Evolutionary conservation across 1,140 invertebrate genomes (phyloP), one percentile per base, ranked within the genome.

Genomic region (Asbolus verrucosus): DNA sequence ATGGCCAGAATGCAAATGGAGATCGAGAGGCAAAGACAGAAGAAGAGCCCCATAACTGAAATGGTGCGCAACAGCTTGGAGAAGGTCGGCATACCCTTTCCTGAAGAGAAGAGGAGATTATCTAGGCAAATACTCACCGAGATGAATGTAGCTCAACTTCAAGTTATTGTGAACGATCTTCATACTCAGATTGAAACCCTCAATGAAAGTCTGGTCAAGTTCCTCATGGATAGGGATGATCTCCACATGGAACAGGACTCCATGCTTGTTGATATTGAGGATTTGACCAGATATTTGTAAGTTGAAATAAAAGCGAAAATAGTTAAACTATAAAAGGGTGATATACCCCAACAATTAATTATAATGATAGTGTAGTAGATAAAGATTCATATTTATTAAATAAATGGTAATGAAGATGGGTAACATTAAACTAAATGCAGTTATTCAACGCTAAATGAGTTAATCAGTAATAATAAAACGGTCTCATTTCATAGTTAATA

Each of bases 191-290:
- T 98, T 79, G 95, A 96, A 85, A 91, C 85, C 67, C 82, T 97
- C 65, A 98, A 97, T 82, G 94, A 96, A 81, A 88, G 91, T 39
- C 83, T 98, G 21, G 94, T 97, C 1, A 89, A 92, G 78, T 87
- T 94, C 73, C 82, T 97, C 65, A 89, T 97, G 84, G 90, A 93
- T 73, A 85, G 95, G 73, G 95, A 97, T 85, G 95, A 97, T 81
- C 83, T 97, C 11, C 94, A 97, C 82, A 98, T 98, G 95, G 93
- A 95, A 72, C 96, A 98, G 83, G 96, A 98, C 82, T 97, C 96
- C 9, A 96, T 96, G 92, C 86, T 98, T 65, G 95, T 98, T 2
- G 95, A 98, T 80, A 96, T 98, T 73, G 96, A 98, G 84, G 96
- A 98, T 84, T 86, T 97, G 36, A 96, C 94, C 24, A 86, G 94